phyloP scores from a whole-genome alignment of 2,888 invertebrate species.

The Dolomedes plantarius region DNA sequence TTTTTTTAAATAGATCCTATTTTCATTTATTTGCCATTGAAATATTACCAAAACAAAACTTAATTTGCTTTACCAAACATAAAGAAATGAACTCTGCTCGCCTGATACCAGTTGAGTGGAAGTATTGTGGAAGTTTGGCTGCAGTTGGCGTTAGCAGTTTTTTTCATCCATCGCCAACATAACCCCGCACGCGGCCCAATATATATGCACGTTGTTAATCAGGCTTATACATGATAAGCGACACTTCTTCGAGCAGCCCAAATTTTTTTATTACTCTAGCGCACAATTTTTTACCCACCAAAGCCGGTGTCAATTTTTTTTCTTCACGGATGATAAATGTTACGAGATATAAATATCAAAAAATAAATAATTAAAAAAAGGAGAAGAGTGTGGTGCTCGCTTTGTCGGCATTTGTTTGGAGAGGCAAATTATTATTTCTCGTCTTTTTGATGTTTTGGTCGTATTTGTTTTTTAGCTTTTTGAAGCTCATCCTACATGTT shows the following conservation, averaged over 20 bases:
- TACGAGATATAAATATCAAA: slow-evolving; percentile 22
- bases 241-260: slow-evolving; percentile 19
- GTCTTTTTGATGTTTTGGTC: slow-evolving; percentile 4
- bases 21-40: no score
- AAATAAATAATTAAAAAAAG: neutral
- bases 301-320: slow-evolving; percentile 14
- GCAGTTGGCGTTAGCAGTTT: neutral
- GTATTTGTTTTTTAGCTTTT: neutral
- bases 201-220: slow-evolving; percentile 33
- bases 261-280: slow-evolving; percentile 7
- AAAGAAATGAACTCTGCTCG: no score
- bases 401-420: slow-evolving; percentile 32
- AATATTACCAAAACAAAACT: no score
- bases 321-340: slow-evolving; percentile 20
- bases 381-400: neutral
- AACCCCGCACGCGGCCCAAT: neutral
- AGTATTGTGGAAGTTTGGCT: no score
- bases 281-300: neutral
- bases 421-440: slow-evolving; percentile 29
- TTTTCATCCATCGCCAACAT: neutral
- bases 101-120: no score
- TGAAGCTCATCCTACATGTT: slow-evolving; percentile 4
- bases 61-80: no score
- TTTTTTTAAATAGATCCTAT: no score
- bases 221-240: slow-evolving; percentile 32